phyloP scores from a whole-genome alignment of 2,888 invertebrate genomes.

The Phasia obesa region DNA sequence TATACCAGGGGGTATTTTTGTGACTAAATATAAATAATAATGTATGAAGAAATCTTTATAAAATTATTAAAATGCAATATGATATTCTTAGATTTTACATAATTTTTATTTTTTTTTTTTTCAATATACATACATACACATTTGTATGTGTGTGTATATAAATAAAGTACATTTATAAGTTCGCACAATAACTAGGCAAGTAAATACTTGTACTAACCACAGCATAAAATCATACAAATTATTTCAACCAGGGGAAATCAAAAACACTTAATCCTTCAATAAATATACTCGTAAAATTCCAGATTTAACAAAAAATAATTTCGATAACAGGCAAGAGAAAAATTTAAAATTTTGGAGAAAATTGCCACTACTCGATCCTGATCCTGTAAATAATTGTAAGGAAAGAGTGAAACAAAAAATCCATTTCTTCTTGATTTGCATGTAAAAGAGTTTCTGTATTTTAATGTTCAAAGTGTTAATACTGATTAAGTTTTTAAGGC shows the following conservation, averaged over 20 bases:
- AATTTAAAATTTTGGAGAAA: too few species aligned
- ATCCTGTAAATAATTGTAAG: too few species aligned
- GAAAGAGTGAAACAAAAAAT: too few species aligned
- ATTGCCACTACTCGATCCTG: too few species aligned
- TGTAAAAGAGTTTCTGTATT: too few species aligned
- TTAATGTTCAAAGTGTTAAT: too few species aligned
- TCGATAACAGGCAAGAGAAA: too few species aligned
- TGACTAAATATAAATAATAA: not conserved
- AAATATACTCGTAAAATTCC: too few species aligned
- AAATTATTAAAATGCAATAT: slow-evolving; percentile 46
- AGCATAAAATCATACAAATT: slow-evolving; percentile 21
- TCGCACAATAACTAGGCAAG: slow-evolving; percentile 52
- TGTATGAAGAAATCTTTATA: slow-evolving; percentile 9
- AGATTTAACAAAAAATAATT: too few species aligned
- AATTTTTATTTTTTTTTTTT: not conserved
- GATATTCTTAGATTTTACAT: slow-evolving; percentile 7
- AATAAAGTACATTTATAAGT: not conserved
- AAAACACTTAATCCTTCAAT: not conserved
- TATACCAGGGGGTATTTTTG: not conserved
- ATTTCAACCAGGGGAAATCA: slow-evolving; percentile 9
- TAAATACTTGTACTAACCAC: slow-evolving; percentile 37
- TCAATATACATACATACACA: not conserved
- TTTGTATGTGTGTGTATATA: not conserved
- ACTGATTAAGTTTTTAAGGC: too few species aligned
- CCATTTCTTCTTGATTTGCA: too few species aligned